Evolutionary conservation across 1,140 invertebrate species (phyloP), one percentile per base, ranked within the genome.

Genomic region (Ruditapes philippinarum): DNA sequence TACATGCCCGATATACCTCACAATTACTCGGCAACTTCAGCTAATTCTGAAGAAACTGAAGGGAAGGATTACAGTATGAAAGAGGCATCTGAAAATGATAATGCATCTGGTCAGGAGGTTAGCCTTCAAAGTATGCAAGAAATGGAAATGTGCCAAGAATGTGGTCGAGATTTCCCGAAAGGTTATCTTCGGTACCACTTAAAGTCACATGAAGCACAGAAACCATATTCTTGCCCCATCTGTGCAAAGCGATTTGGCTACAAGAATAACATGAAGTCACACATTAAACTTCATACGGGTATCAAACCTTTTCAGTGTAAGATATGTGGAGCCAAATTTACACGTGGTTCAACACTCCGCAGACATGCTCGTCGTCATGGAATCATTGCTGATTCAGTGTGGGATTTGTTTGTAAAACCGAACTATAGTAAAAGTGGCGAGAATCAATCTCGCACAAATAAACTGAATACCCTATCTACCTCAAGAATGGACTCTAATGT

Each of bases 1-100:
- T 95, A 92, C 87, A 89, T 91, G 65, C 97, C 98, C 57, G 97
- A 98, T 95, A 98, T 99, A 94, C 98, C 98, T 79, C 96, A 98
- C 51, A 98, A 98, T 94, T 98, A 98, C 96, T 97, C 49, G 97
- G 84, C 89, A 22, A 57, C 87, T 40, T 31, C 73, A 42, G 19
- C 49, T 25, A 84, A 90, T 19, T 31, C 9, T 49, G 49, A 86
- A 36, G 19, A 33, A 5, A 57, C 74, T 38, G 73, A 36, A 22
- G 79, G 89, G 28, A 81, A 73, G 5, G 73, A 86, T 40, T 68
- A 38, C n/a, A 42, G 14, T 31, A n/a, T 22, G 25, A 36, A 28
- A 14, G 40, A 82, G 3, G 78, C 1, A 25, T 65, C 45, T 9
- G 70, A 79, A n/a, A 31, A 57, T 60, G 74, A 89, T 83, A 81